Evolutionary conservation across 2,113 vertebrate genomes (phyloP).

Genomic region (Columba livia): DNA sequence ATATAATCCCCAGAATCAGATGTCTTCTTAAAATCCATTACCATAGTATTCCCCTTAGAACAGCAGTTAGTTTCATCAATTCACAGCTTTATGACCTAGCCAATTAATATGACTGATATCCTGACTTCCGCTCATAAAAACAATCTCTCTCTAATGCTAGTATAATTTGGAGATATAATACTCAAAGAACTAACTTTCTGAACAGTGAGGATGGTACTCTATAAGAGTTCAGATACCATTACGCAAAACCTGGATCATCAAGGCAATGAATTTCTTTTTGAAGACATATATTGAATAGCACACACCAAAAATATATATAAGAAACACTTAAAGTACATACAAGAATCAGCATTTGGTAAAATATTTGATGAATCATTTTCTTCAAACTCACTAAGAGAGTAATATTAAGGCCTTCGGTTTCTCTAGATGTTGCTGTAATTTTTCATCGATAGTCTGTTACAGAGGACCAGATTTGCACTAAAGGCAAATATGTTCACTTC

Average conservation of each 20-base stretch:
- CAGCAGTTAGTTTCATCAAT: constrained; percentile 47
- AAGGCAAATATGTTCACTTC: neutral
- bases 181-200: constrained; percentile 48
- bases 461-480: neutral
- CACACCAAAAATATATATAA: neutral
- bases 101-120: constrained; percentile 60
- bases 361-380: neutral
- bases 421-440: neutral
- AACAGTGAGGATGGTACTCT: neutral
- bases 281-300: neutral
- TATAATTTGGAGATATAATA: constrained; percentile 43
- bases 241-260: neutral
- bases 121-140: constrained; percentile 48
- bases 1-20: constrained; percentile 44
- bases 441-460: neutral
- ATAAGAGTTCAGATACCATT: neutral
- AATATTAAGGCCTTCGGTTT: neutral
- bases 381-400: neutral
- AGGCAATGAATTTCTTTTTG: neutral
- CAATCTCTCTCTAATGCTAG: constrained; percentile 38
- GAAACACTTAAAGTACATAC: neutral
- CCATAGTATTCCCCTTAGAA: constrained; percentile 11
- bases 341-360: neutral
- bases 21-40: constrained; percentile 55
- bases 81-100: constrained; percentile 53